Conservation (phyloP, 2,797 vertebrate genomes). For the Sorex maritimensis region DNA sequence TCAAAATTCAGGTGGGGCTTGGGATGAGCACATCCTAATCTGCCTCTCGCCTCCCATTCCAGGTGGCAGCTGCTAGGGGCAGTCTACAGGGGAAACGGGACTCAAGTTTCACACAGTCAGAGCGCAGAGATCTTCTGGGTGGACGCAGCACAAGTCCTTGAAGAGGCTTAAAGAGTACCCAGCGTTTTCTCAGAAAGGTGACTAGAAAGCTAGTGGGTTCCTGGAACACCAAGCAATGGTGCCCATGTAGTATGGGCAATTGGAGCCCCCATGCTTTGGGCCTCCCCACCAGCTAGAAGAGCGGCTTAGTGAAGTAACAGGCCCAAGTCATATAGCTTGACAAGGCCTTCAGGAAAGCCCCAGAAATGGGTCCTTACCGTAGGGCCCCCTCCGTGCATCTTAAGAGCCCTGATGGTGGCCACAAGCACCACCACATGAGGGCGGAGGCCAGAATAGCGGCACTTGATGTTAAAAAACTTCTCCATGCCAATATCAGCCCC, state of each 20-base stretch:
- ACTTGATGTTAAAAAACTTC: slow-evolving; percentile 99
- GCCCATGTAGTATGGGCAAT: background rate
- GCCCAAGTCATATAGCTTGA: background rate
- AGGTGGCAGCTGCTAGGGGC: background rate
- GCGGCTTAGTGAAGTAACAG: background rate
- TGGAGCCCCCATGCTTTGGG: background rate
- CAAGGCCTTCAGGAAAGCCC: background rate
- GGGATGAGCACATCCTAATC: background rate
- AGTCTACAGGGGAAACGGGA: slow-evolving; percentile 53
- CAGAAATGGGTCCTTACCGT: slow-evolving; percentile 90
- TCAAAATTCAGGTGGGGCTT: background rate
- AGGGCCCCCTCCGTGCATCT: slow-evolving; percentile 99
- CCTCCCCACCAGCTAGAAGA: too few species aligned
- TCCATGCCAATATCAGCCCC: slow-evolving; percentile 99
- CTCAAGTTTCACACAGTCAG: slow-evolving; percentile 46
- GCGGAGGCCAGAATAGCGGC: slow-evolving; percentile 96
- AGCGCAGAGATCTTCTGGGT: background rate
- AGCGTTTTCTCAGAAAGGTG: background rate
- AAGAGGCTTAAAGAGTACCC: background rate
- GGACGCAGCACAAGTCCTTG: background rate
- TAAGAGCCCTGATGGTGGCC: slow-evolving; percentile 97
- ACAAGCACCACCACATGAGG: slow-evolving; percentile 99
- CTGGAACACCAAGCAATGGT: background rate
- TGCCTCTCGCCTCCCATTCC: background rate
- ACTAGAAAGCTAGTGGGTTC: background rate